Base-by-base conservation (phyloP, 2,888 invertebrate species). In the Nephrotoma appendiculata region DNA sequence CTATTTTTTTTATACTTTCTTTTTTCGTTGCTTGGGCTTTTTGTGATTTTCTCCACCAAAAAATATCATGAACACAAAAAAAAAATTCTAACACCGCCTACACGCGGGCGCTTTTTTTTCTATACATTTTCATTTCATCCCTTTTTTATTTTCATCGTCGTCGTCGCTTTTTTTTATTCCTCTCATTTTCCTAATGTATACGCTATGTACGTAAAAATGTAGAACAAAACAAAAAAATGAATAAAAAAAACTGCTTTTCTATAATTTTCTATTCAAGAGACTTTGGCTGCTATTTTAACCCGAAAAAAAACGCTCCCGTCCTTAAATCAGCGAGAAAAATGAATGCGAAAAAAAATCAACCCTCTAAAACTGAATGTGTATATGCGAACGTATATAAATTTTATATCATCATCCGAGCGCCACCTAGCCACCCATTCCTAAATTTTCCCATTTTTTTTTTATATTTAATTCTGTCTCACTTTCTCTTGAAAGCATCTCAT, bases 211-310 rank as follows among this genome's bases (percentile, higher is more conserved):
- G 31, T 71, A 71, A 31, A 31, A 71, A 71, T 71, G 71, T 71
- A 71, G 71, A 84, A 84, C 42, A 42, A 84, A 84, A 42, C 41
- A 84, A 84, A 84, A 83, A 85, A 85, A 15, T 44, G 44, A 44
- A 85, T 85, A 85, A 85, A 85, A 19, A 85, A 85, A 86, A 86
- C 85, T 44, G 52, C 52, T 86, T 43, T 52, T 52, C 52, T 86
- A 86, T 86, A 41, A 31, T 86, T 86, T 41, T 87, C 86, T 86
- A 87, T 86, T 86, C 86, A 86, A 44, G 41, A 86, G 84, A 86
- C 83, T 86, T 57, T 86, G 86, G 83, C 86, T 86, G 86, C 86
- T 87, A 86, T 87, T 87, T 87, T 86, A 86, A 87, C 86, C 86
- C 86, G 71, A 71, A 71, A 71, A 19, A 31, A 84, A 86, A 86